These are phyloP conservation scores for Sphaerophoria rueppellii DNA, from an alignment of 2,888 invertebrate species.

Conservation along the genomic window DNA sequence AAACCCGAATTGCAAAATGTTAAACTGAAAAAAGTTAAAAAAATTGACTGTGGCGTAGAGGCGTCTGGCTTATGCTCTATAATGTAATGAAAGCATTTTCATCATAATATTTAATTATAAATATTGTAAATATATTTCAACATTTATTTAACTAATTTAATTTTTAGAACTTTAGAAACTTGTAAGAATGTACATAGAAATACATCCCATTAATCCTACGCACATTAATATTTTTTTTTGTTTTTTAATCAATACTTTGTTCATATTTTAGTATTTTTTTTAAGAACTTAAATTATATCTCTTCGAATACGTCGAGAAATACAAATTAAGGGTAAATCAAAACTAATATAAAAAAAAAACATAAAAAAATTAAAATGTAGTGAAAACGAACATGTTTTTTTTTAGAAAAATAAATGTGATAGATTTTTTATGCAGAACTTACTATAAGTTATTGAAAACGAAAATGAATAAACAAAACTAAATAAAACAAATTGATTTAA, in stretches of 20 bases:
- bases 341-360: neutral
- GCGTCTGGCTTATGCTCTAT: conserved; percentile 93
- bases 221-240: conserved; percentile 24
- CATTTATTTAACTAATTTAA: conserved; percentile 44
- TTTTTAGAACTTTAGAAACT: conserved; percentile 20
- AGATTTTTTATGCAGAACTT: conserved; percentile 62
- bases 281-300: conserved; percentile 47
- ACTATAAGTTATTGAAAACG: conserved; percentile 40
- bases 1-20: conserved; percentile 87
- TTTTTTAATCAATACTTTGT: conserved; percentile 25
- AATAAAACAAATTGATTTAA: conserved; percentile 53
- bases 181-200: conserved; percentile 28
- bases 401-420: conserved; percentile 54
- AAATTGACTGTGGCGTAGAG: conserved; percentile 89
- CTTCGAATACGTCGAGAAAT: conserved; percentile 21
- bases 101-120: conserved; percentile 39
- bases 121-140: conserved; percentile 63
- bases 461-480: conserved; percentile 62
- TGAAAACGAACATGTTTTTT: conserved; percentile 2
- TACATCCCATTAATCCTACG: conserved; percentile 42
- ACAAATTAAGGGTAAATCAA: conserved; percentile 1
- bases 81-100: conserved; percentile 84
- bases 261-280: conserved; percentile 40
- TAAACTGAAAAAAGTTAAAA: conserved; percentile 87
- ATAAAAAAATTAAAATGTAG: conserved; percentile 12